These are phyloP conservation scores for Oreohelix idahoensis DNA, from an alignment of 1,140 invertebrate species.

Conservation along the genomic window DNA sequence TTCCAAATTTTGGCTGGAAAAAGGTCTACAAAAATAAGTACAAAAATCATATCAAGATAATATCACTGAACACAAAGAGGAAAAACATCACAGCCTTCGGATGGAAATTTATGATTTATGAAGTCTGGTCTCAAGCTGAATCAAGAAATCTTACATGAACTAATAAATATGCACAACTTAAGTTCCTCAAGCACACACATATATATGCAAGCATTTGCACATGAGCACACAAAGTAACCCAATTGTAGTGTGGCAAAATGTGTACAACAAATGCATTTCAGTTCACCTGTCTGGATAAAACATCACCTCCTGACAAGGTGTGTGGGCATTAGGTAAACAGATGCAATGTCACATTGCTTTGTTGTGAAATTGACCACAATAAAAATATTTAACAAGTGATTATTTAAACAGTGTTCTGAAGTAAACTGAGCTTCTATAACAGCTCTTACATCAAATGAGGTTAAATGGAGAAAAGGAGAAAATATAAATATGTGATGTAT, in stretches of 20 bases:
- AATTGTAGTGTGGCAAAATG: neutral
- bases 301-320: neutral
- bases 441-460: no score
- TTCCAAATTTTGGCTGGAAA: neutral
- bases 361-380: no score
- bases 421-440: no score
- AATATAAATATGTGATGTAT: no score
- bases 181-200: no score
- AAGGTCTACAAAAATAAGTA: neutral
- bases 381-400: no score
- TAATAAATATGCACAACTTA: neutral
- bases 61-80: neutral
- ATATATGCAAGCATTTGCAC: no score
- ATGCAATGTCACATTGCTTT: no score
- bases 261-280: neutral
- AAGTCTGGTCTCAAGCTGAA: conserved; percentile 5
- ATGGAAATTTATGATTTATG: conserved; percentile 8
- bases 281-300: neutral
- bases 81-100: conserved; percentile 9
- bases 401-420: no score
- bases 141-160: neutral
- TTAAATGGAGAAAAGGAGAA: no score
- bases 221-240: neutral
- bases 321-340: neutral
- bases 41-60: neutral